These are phyloP conservation scores for Xestia c-nigrum DNA, from an alignment of 2,888 invertebrate species.

Conservation along the genomic window DNA sequence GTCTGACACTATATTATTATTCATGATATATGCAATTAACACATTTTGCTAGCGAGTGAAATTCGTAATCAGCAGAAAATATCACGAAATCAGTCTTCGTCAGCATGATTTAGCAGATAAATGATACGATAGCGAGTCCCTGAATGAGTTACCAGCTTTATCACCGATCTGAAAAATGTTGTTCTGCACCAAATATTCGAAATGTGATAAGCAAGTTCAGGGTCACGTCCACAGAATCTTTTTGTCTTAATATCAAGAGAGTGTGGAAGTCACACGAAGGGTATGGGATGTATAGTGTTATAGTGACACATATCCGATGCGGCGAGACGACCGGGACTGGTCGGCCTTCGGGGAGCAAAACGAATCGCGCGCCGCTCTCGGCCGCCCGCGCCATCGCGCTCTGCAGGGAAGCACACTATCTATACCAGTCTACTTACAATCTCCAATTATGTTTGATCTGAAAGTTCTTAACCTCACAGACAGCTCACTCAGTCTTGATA, in stretches of 20 bases:
- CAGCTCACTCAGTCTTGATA: constrained; percentile 47
- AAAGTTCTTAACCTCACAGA: constrained; percentile 54
- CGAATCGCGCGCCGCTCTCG: constrained; percentile 76
- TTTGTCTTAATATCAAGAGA: constrained; percentile 64
- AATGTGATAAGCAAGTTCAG: constrained; percentile 58
- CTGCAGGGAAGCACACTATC: constrained; percentile 69
- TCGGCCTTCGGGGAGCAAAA: constrained; percentile 87
- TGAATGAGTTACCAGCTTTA: constrained; percentile 2
- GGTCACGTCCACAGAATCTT: constrained; percentile 56
- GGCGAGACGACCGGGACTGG: constrained; percentile 82
- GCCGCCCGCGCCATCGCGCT: constrained; percentile 62
- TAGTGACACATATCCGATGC: constrained; percentile 88
- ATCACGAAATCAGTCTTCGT: constrained; percentile 19
- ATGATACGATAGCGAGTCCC: not conserved
- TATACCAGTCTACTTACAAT: constrained; percentile 61
- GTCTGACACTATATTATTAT: not conserved
- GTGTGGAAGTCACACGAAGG: constrained; percentile 77
- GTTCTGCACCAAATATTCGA: constrained; percentile 19
- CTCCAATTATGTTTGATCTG: constrained; percentile 54
- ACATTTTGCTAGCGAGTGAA: constrained; percentile 14
- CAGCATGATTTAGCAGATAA: constrained; percentile 8
- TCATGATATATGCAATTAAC: not conserved
- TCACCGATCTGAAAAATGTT: constrained; percentile 4
- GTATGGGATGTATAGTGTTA: constrained; percentile 83
- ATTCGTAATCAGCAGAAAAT: constrained; percentile 12